Percentiles rank a stretch among this genome's conserved stretches.
Conservation (phyloP, 2,797 vertebrate genomes). For the Microctenopoma lineatum region DNA sequence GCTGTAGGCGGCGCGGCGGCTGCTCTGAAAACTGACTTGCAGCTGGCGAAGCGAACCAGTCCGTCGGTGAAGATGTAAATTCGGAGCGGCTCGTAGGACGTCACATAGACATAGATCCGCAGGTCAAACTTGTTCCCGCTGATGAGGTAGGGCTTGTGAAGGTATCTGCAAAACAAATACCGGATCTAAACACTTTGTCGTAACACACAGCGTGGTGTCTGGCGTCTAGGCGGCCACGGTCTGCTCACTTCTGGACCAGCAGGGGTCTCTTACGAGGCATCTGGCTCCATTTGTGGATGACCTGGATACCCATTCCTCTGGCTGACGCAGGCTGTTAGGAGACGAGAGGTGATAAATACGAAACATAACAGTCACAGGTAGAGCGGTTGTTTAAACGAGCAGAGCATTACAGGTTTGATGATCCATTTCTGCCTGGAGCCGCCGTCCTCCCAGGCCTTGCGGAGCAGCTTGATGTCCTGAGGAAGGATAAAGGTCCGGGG, state of each 20-base stretch:
- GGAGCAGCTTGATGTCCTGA: conserved; percentile 93
- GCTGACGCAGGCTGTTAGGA: conserved; percentile 91
- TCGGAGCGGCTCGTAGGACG: conserved; percentile 93
- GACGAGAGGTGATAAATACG: neutral
- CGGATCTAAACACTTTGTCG: neutral
- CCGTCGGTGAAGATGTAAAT: conserved; percentile 96
- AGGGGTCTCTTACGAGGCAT: conserved; percentile 94
- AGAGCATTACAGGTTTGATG: conserved; percentile 90
- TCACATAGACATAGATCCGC: conserved; percentile 96
- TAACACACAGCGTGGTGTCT: too few species aligned
- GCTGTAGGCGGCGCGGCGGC: accelerated
- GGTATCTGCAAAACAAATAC: conserved; percentile 82
- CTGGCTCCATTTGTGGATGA: conserved; percentile 98
- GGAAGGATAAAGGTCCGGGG: conserved; percentile 96
- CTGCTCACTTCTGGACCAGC: conserved; percentile 88
- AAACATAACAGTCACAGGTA: neutral
- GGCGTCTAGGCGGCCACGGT: neutral
- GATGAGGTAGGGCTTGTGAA: conserved; percentile 99
- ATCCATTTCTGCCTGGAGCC: conserved; percentile 93
- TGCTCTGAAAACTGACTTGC: conserved; percentile 88
- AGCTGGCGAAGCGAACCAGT: conserved; percentile 97
- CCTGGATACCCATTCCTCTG: conserved; percentile 95
- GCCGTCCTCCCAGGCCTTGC: conserved; percentile 92
- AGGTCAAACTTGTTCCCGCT: conserved; percentile 97
- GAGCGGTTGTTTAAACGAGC: neutral